These are phyloP conservation scores for Toxostoma redivivum DNA, from an alignment of 2,113 vertebrate genomes.

Conservation along the genomic window DNA sequence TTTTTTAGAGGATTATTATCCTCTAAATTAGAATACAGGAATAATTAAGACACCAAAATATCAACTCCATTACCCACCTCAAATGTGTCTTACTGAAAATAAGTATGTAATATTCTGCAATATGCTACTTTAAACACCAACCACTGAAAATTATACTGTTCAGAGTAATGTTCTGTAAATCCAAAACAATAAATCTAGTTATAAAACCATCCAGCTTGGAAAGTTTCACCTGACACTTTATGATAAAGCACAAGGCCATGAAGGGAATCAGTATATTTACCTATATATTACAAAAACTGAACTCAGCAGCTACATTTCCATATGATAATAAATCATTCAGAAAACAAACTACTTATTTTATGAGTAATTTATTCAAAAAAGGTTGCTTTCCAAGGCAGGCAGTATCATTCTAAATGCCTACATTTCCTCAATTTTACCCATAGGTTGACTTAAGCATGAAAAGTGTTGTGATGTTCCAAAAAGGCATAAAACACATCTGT, in stretches of 20 bases:
- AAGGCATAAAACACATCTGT: background rate
- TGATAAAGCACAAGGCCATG: background rate
- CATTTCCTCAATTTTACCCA: background rate
- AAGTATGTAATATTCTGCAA: background rate
- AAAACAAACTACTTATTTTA: background rate
- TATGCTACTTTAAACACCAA: background rate
- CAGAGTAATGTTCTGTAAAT: constrained; percentile 8
- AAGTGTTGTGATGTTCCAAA: background rate
- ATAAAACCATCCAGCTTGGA: constrained; percentile 1
- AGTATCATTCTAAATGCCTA: background rate
- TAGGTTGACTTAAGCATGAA: background rate
- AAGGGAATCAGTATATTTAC: constrained; percentile 1
- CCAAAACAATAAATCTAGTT: constrained; percentile 15
- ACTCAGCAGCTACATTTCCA: background rate
- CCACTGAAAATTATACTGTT: constrained; percentile 1
- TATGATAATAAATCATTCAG: background rate
- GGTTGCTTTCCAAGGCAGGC: background rate
- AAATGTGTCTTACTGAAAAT: background rate
- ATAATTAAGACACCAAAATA: background rate
- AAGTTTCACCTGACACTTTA: background rate
- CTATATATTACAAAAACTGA: constrained; percentile 12
- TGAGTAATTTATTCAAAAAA: background rate
- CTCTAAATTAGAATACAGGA: background rate
- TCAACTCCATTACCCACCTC: background rate
- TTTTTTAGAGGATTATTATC: background rate